Evolutionary conservation across 2,797 vertebrate genomes (phyloP).

Genomic region (Selene dorsalis): DNA sequence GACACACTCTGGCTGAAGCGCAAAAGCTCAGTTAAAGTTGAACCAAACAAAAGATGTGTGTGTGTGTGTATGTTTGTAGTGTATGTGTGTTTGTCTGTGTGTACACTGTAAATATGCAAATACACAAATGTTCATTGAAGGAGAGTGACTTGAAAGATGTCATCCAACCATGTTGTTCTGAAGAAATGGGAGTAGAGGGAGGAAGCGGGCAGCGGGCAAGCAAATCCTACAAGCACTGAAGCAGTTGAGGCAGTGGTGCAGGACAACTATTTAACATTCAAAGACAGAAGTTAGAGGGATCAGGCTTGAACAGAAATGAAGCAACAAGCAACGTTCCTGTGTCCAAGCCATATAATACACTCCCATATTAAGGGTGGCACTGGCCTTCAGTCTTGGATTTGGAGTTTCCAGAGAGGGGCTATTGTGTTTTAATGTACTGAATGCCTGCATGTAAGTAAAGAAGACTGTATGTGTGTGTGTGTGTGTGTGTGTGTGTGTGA

Average conservation of each 20-base stretch:
- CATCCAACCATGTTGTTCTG: conserved; percentile 55
- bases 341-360: conserved; percentile 76
- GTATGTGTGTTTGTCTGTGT: conserved; percentile 21
- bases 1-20: conserved; percentile 40
- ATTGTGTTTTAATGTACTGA: conserved; percentile 27
- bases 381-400: conserved; percentile 56
- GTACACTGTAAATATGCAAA: conserved; percentile 53
- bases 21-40: conserved; percentile 33
- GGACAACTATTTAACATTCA: conserved; percentile 83
- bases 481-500: conserved; percentile 11
- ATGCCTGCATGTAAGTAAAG: neutral
- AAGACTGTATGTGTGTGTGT: conserved; percentile 10
- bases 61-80: conserved; percentile 9
- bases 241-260: conserved; percentile 72
- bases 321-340: conserved; percentile 75
- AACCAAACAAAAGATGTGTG: conserved; percentile 44
- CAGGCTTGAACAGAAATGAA: conserved; percentile 79
- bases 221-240: conserved; percentile 81
- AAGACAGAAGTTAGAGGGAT: conserved; percentile 78
- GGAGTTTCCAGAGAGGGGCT: conserved; percentile 32
- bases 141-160: conserved; percentile 59
- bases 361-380: conserved; percentile 57
- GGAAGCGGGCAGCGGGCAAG: conserved; percentile 66
- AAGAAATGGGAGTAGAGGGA: conserved; percentile 58
- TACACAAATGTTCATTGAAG: conserved; percentile 63